phyloP scores from a whole-genome alignment of 2,888 invertebrate genomes.

The Autographa pulchrina region DNA sequence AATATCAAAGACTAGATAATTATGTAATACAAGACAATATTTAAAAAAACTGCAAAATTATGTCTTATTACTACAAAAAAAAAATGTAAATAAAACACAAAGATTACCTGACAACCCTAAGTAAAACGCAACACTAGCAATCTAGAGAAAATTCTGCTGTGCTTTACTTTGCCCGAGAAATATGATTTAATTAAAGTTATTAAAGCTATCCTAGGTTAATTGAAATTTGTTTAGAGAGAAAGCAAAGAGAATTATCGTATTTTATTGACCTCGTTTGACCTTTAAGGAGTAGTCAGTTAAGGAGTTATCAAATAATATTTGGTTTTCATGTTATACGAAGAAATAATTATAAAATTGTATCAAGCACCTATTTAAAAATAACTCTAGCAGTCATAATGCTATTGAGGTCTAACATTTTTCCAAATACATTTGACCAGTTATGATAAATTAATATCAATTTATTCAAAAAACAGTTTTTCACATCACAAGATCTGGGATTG shows the following conservation, averaged over 20 bases:
- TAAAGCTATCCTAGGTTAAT: slow-evolving; percentile 80
- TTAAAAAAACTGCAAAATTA: not conserved
- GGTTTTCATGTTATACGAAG: slow-evolving; percentile 26
- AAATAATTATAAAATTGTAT: not conserved
- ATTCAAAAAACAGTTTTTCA: no score
- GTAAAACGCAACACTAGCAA: slow-evolving; percentile 64
- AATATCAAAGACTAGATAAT: no score
- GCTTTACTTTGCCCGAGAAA: slow-evolving; percentile 70
- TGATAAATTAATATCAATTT: no score
- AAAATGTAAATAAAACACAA: not conserved
- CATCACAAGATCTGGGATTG: no score
- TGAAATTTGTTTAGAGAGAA: slow-evolving; percentile 83
- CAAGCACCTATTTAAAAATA: no score
- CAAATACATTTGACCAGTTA: no score
- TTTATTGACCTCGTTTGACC: slow-evolving; percentile 76
- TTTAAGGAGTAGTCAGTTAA: slow-evolving; percentile 60
- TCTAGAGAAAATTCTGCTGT: slow-evolving; percentile 66
- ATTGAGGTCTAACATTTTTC: no score
- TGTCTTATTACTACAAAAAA: not conserved
- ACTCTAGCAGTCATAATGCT: no score
- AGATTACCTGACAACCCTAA: slow-evolving; percentile 68
- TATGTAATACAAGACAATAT: no score
- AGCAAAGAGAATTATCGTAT: slow-evolving; percentile 75
- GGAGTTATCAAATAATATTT: slow-evolving; percentile 67
- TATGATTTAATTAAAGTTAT: slow-evolving; percentile 88